Evolutionary conservation across 2,113 vertebrate species (phyloP).

Genomic region (Elephantulus edwardii): DNA sequence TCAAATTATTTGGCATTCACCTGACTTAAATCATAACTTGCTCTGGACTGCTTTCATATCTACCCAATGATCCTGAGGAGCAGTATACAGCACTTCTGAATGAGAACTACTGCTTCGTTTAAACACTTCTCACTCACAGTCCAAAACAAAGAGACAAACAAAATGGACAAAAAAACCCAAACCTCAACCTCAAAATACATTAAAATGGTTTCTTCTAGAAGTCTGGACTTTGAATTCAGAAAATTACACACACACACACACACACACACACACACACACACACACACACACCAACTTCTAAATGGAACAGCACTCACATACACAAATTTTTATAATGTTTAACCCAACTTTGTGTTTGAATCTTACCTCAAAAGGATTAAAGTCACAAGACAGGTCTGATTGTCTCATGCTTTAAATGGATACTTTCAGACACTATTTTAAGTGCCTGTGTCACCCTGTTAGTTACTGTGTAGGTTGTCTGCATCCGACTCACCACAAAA

Average conservation of each 20-base stretch:
- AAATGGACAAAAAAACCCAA: background rate
- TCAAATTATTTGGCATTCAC: slow-evolving; percentile 62
- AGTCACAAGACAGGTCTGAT: slow-evolving; percentile 30
- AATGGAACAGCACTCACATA: background rate
- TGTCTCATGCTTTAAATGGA: slow-evolving; percentile 43
- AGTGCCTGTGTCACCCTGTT: background rate
- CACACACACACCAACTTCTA: background rate
- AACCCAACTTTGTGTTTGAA: background rate
- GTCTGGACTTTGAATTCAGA: slow-evolving; percentile 33
- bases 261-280: too few relatives aligned
- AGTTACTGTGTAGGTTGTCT: background rate
- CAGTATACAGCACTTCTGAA: background rate
- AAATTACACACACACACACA: slow-evolving; percentile 11
- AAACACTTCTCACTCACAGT: background rate
- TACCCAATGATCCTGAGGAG: slow-evolving; percentile 1
- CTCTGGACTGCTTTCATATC: slow-evolving; percentile 40
- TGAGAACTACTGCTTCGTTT: background rate
- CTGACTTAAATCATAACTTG: slow-evolving; percentile 64
- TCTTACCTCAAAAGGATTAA: slow-evolving; percentile 40
- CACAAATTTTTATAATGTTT: slow-evolving; percentile 42
- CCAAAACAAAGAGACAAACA: background rate
- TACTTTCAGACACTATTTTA: slow-evolving; percentile 38
- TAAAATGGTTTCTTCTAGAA: background rate
- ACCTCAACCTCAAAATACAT: background rate
- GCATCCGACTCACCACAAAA: background rate